Conservation (phyloP, 1,140 invertebrate genomes). For the Drosophila repleta region DNA sequence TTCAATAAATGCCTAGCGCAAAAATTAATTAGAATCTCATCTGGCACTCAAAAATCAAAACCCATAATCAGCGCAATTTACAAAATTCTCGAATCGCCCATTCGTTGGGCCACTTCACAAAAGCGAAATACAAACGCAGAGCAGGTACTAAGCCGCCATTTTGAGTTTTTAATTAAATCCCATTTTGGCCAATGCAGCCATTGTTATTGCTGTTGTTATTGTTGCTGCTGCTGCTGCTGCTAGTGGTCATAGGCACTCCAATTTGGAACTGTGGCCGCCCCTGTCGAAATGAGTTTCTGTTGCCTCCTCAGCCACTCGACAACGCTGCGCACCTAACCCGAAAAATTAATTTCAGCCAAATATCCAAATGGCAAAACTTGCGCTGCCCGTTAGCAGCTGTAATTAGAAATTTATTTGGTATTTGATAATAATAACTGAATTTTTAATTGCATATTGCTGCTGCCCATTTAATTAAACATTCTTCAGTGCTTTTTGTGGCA, state of each 20-base stretch:
- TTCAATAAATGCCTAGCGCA: constrained; percentile 45
- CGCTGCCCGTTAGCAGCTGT: constrained; percentile 30
- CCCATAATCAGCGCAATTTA: constrained; percentile 68
- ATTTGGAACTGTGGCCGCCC: constrained; percentile 38
- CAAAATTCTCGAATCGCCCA: constrained; percentile 64
- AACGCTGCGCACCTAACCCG: constrained; percentile 18
- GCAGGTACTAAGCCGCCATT: constrained; percentile 60
- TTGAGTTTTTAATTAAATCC: constrained; percentile 77
- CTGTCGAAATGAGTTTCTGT: constrained; percentile 69
- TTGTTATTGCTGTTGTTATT: constrained; percentile 37
- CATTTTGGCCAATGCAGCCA: constrained; percentile 45
- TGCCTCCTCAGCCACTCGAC: constrained; percentile 52
- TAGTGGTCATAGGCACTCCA: constrained; percentile 45
- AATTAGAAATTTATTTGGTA: constrained; percentile 79
- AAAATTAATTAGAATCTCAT: constrained; percentile 68
- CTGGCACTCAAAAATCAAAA: constrained; percentile 65
- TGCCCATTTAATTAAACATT: constrained; percentile 44
- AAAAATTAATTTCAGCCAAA: constrained; percentile 69
- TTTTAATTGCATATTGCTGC: constrained; percentile 68
- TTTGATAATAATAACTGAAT: constrained; percentile 63
- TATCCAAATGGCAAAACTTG: constrained; percentile 43
- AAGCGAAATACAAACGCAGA: constrained; percentile 35
- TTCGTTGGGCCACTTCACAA: constrained; percentile 24
- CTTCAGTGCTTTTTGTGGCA: constrained; percentile 13
- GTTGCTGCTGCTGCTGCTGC: constrained; percentile 13